Evolutionary conservation across 2,113 vertebrate genomes (phyloP), one percentile per base, ranked within the genome.

Genomic region (Hyperopisus bebe): DNA sequence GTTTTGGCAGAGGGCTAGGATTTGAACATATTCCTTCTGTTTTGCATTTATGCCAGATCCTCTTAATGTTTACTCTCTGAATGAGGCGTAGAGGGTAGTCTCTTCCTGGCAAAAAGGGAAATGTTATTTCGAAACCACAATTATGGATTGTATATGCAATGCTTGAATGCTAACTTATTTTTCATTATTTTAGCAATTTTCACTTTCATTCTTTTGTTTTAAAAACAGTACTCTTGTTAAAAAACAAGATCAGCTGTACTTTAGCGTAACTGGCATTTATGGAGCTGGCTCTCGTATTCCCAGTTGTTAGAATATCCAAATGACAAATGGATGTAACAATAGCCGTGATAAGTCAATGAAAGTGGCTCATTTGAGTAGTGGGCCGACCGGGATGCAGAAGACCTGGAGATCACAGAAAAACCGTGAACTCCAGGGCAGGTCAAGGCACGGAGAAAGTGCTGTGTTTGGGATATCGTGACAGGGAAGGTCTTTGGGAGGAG

Each of bases 401-500:
- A 89, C 53, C 82, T 39, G 62, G 48, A n/a, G 90, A 82, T 86
- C 88, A 39, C 35, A 55, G 58, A 88, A 87, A 86, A 70, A 46
- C 46, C 10, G 9, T 91, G 91, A 91, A 39, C 88, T 88, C 66
- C 3, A 46, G 53, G 80, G 77, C 47, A 86, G 55, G 90, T 51
- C 50, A 31, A 42, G 86, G 50, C 70, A 1, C 1, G 35, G 42
- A 31, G 87, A 87, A 82, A 90, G 86, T 48, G 50, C 53, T 51
- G 55, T 87, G 89, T 83, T 62, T 11, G 35, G 83, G 88, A 62
- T 55, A 88, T 85, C 89, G 88, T 87, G 83, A 89, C 51, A 88
- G 46, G 80, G 85, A 53, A 48, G 39, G 87, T 86, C 80, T 86
- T 48, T 27, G 62, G 51, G 88, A 58, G 48, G 74, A 39, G 35